Percentiles rank a stretch among this genome's conserved stretches.
phyloP scores from a whole-genome alignment of 2,113 vertebrate genomes.

The Nothobranchius kuhntae region DNA sequence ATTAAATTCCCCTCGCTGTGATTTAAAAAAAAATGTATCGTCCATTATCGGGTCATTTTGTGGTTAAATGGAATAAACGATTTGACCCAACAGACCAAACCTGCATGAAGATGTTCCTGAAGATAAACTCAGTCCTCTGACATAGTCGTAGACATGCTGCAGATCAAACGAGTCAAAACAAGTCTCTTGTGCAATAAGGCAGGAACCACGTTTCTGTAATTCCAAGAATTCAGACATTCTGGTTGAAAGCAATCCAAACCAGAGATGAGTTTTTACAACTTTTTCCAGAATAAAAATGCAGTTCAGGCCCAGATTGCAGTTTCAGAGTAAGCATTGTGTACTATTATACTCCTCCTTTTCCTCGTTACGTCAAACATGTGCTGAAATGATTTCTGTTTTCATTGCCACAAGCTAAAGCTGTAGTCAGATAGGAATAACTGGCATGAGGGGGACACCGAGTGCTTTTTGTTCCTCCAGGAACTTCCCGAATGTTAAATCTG shows the following conservation, averaged over 20 bases:
- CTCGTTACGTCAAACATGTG: background rate
- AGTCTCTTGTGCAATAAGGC: too few species aligned
- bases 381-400: constrained; percentile 1
- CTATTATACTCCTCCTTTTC: constrained; percentile 2
- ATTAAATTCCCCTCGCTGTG: too few species aligned
- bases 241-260: background rate
- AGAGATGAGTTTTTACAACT: background rate
- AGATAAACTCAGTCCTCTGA: too few species aligned
- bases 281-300: background rate
- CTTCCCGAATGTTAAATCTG: background rate
- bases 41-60: too few species aligned
- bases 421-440: background rate
- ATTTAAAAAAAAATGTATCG: too few species aligned
- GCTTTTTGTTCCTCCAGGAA: background rate
- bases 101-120: too few species aligned
- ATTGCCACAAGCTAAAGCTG: constrained; percentile 10
- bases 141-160: too few species aligned
- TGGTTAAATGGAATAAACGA: too few species aligned
- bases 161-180: too few species aligned
- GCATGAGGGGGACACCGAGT: background rate
- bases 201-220: too few species aligned
- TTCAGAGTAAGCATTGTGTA: background rate
- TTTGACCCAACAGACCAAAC: too few species aligned
- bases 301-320: background rate
- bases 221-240: background rate